These are phyloP conservation scores for Pithys albifrons DNA, from an alignment of 2,113 vertebrate genomes.

Conservation along the genomic window DNA sequence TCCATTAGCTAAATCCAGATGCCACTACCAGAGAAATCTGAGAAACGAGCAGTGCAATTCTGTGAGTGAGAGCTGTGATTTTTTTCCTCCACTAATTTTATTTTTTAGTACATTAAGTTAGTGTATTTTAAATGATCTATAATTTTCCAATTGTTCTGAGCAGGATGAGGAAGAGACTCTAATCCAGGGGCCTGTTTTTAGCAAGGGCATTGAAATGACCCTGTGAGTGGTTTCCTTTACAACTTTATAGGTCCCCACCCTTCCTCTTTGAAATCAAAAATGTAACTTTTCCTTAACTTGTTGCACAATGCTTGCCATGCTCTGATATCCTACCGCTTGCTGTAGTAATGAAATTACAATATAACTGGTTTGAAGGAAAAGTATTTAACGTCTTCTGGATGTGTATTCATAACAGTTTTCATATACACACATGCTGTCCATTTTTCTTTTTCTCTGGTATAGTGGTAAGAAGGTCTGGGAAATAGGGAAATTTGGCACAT, in stretches of 20 bases:
- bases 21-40: background rate
- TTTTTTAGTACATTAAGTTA: background rate
- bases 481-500: background rate
- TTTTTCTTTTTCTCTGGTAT: background rate
- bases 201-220: slow-evolving; percentile 47
- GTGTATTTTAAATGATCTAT: background rate
- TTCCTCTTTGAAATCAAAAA: slow-evolving; percentile 50
- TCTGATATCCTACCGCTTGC: background rate
- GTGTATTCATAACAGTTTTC: background rate
- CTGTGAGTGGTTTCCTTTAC: slow-evolving; percentile 57
- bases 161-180: slow-evolving; percentile 61
- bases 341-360: background rate
- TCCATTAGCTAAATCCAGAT: background rate
- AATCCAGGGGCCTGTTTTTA: slow-evolving; percentile 51
- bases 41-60: background rate
- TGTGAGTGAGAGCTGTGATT: background rate
- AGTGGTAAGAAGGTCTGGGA: background rate
- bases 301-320: background rate
- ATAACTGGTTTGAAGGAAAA: background rate
- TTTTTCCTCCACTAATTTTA: background rate
- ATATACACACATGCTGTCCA: background rate
- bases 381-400: background rate
- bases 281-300: background rate
- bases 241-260: slow-evolving; percentile 54
- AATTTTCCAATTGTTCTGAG: slow-evolving; percentile 59